Evolutionary conservation across 2,797 vertebrate species (phyloP), one percentile per base, ranked within the genome.

Genomic region (Anguilla megastoma): DNA sequence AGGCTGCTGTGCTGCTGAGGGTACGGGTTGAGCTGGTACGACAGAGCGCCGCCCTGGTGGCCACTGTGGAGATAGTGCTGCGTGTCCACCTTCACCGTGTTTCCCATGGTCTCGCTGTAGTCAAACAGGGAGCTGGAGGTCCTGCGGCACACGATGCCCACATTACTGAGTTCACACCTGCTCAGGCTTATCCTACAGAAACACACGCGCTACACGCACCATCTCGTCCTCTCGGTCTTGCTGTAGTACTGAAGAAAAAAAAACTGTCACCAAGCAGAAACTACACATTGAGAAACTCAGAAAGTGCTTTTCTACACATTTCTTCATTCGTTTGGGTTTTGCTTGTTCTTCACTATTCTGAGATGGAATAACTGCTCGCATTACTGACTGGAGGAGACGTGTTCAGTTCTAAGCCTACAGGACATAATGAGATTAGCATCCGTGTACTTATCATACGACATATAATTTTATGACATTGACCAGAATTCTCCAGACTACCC

Each of bases 21-120:
- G 36, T 95, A 94, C 21, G 95, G 94, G 63, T 96, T 92, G 56
- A 95, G 90, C 90, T 96, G 96, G 89, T 96, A 95, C 74, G 95
- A 94, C 0, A 95, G 90, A 7, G 92, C 91, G 87, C 92, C 90
- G 16, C 85, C 93, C 90, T 96, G 97, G 91, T 93, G 95, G 91
- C 90, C 86, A 88, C 94, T 92, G 9, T 90, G 94, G 50, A 96
- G 94, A 79, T 93, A 96, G 80, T 92, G 93, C 0, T 79, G 88
- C 24, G 82, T 76, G 88, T 96, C 95, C 0, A 95, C 87, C 87
- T 95, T 95, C 41, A 91, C 41, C 14, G 92, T 90, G 74, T 85
- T 88, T 5, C 88, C 87, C 52, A 92, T 8, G 45, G 86, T 24
- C 24, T 96, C 95, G 56, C 89, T 92, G 87, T 95, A 96, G 91